Evolutionary conservation across 2,888 invertebrate genomes (phyloP), one percentile per base, ranked within the genome.

Genomic region (Palloptera scutellata): DNA sequence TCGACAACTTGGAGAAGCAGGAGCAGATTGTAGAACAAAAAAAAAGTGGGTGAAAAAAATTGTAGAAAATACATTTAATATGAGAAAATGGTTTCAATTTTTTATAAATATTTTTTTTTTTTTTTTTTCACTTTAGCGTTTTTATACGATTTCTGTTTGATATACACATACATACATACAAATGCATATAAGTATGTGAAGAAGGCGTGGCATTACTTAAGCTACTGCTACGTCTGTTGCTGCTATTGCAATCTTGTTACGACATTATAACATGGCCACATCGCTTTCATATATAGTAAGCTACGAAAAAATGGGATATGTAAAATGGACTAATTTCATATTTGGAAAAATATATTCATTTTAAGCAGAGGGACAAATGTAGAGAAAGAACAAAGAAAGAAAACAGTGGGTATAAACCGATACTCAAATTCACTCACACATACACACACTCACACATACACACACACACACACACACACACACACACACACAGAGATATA

Each of bases 71-170:
- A 76, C 72, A 78, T 78, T 76, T 77, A 76, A 77, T 77, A 78
- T 77, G 77, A 76, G 77, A 75, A 76, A 78, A 72, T 74, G 76
- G 73, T 76, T 77, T 79, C 72, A 75, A 77, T 77, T 78, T 78
- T 78, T 78, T 48, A 15, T 15, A 48, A 15, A 48, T 48, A 10
- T 45, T 45, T 45, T 10, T 12, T 1, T 45, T 78, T 77, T 78
- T 68, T 72, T 72, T 73, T 70, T 19, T 20, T 54, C n/a, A 54
- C 17, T 17, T 12, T 15, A 19, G 12, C 54, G 4, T 54, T 54
- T 54, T 54, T 54, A 10, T 20, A 15, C 12, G 54, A 15, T 15
- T 13, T 15, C 15, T 48, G 51, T 48, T 48, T 48, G n/a, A 20
- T 48, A 48, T 8, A 48, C 15, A 48, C 10, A 15, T 10, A 48